Conservation (phyloP, 1,140 invertebrate species). For the Nasonia longicornis region DNA sequence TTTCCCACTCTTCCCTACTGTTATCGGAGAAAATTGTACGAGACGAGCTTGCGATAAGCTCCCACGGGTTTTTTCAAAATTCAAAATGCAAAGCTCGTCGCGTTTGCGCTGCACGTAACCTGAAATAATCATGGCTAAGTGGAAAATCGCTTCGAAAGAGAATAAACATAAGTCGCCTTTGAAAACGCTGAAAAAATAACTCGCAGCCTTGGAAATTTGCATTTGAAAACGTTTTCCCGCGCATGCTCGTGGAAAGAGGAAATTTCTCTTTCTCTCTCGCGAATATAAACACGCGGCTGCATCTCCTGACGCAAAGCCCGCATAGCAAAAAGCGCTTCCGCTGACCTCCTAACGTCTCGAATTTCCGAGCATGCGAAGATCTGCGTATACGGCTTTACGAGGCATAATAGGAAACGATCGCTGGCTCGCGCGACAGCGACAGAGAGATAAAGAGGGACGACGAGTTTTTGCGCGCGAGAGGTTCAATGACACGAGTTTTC, state of each 20-base stretch:
- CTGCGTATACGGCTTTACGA: neutral
- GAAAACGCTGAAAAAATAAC: neutral
- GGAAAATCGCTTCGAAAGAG: neutral
- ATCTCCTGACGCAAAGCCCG: neutral
- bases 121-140: neutral
- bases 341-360: neutral
- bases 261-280: too few relatives aligned
- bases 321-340: neutral
- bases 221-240: neutral
- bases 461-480: neutral
- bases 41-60: too few relatives aligned
- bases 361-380: neutral
- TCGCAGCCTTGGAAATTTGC: neutral
- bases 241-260: neutral
- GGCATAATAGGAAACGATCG: neutral
- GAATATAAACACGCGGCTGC: too few relatives aligned
- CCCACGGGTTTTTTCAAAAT: too few relatives aligned
- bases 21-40: too few relatives aligned
- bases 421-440: too few relatives aligned
- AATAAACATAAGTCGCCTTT: neutral
- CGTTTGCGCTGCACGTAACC: too few relatives aligned
- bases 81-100: neutral
- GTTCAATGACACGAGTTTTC: slow-evolving; percentile 36
- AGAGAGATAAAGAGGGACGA: neutral
- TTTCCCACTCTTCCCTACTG: too few relatives aligned